Conservation (phyloP, 2,888 invertebrate genomes). For the Napeogenes inachia region DNA sequence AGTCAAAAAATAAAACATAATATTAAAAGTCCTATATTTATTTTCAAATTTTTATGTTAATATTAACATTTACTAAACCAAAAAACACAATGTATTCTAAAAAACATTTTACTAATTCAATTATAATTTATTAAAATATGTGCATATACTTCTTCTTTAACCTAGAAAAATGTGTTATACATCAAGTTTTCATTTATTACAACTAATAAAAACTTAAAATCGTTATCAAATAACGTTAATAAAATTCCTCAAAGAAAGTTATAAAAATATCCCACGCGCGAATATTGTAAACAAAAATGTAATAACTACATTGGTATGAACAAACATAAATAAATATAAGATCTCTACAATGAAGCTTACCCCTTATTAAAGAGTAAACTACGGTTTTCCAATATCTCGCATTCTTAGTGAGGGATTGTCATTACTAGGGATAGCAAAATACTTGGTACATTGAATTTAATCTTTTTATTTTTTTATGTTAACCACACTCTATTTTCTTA, state of each 20-base stretch:
- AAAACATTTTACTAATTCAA: too few species aligned
- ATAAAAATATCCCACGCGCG: constrained; percentile 4
- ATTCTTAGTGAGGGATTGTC: constrained; percentile 52
- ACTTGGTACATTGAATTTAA: constrained; percentile 45
- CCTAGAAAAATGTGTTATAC: too few species aligned
- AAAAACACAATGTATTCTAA: too few species aligned
- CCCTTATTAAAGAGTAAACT: constrained; percentile 53
- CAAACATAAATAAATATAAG: constrained; percentile 17
- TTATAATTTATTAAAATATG: too few species aligned
- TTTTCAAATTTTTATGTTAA: too few species aligned
- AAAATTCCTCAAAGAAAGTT: not conserved
- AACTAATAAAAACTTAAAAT: too few species aligned
- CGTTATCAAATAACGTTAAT: not conserved
- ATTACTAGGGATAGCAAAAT: constrained; percentile 42
- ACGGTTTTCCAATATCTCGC: constrained; percentile 53
- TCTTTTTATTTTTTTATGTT: constrained; percentile 20
- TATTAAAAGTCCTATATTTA: too few species aligned
- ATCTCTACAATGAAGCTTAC: constrained; percentile 46
- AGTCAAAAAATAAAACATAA: too few species aligned
- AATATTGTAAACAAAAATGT: constrained; percentile 14
- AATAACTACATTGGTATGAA: constrained; percentile 16
- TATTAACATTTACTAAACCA: too few species aligned
- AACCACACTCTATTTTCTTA: not conserved
- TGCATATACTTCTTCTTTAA: too few species aligned
- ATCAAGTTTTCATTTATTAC: too few species aligned